Evolutionary conservation across 2,888 invertebrate species (phyloP), one percentile per base, ranked within the genome.

Genomic region (Dermolepida albohirtum): DNA sequence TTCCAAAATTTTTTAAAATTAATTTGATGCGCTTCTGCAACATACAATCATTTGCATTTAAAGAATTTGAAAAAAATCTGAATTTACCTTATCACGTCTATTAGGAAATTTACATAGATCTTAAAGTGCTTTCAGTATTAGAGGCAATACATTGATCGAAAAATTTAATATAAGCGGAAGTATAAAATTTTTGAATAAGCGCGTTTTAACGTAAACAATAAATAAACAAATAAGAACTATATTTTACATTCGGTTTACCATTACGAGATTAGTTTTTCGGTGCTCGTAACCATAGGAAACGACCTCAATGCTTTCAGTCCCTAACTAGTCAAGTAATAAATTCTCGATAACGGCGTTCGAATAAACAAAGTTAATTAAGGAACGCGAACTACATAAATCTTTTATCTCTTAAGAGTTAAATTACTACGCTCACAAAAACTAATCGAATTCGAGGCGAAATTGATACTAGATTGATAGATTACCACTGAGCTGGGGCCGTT

Each of bases 381-480:
- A 47, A 62, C 59, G 59, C 16, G 47, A 47, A 47, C 59, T 47
- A 62, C 59, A 62, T 62, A 62, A 62, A 62, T 62, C 59, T 62
- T 47, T 62, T 62, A 62, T 62, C 47, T 47, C 59, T 34, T 62
- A 62, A 49, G 39, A 47, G 59, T 29, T 62, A 62, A 47, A 62
- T 62, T 62, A 62, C 59, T 47, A 34, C 34, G 34, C 43, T 52
- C 44, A 54, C 44, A 54, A 65, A 65, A 65, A 65, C 64, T 65
- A 65, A 65, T 65, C 64, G 64, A 65, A 54, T 65, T 34, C 54
- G 52, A 52, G 51, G 64, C 43, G 43, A 65, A 65, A 65, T 65
- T 65, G 64, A 65, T 65, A 65, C 64, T 40, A 39, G 64, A 65
- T 65, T 65, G 64, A 65, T 65, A 65, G 54, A 65, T 65, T 65